Evolutionary conservation across 2,797 vertebrate species (phyloP).

Genomic region (Enteromius mattozi): DNA sequence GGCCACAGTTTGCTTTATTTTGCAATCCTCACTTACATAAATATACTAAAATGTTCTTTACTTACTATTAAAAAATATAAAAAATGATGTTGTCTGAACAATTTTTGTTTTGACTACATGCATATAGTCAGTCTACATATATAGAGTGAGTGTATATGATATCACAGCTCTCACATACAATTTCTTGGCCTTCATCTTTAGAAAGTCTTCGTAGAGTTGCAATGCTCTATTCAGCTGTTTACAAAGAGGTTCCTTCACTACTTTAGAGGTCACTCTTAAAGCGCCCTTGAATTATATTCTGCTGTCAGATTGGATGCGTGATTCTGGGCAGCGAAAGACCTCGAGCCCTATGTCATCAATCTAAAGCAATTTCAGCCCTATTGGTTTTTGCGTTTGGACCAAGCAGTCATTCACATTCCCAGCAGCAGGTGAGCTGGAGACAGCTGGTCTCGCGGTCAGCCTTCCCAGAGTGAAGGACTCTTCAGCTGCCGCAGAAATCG

Average conservation of each 20-base stretch:
- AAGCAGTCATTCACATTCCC: slow-evolving; percentile 73
- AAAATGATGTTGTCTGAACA: neutral
- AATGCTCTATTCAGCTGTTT: slow-evolving; percentile 33
- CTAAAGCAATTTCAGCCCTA: slow-evolving; percentile 70
- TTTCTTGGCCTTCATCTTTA: slow-evolving; percentile 20
- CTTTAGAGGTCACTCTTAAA: slow-evolving; percentile 66
- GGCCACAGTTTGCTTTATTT: too few species aligned
- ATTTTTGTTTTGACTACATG: too few species aligned
- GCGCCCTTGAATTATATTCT: slow-evolving; percentile 59
- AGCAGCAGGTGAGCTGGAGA: slow-evolving; percentile 69
- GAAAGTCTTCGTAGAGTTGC: slow-evolving; percentile 15
- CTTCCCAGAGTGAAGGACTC: slow-evolving; percentile 74
- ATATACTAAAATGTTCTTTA: neutral
- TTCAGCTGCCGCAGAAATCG: slow-evolving; percentile 72
- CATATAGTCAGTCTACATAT: too few species aligned
- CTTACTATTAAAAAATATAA: neutral
- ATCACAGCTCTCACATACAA: neutral
- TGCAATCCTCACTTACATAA: too few species aligned
- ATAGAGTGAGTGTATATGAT: neutral
- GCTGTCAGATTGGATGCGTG: slow-evolving; percentile 57
- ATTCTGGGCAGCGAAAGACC: slow-evolving; percentile 67
- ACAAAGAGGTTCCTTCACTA: slow-evolving; percentile 38
- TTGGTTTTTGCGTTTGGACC: slow-evolving; percentile 62
- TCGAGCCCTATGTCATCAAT: slow-evolving; percentile 66
- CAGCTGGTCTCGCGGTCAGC: slow-evolving; percentile 70